Base-by-base conservation (phyloP, 2,888 invertebrate species). In the Melipona beecheii region DNA sequence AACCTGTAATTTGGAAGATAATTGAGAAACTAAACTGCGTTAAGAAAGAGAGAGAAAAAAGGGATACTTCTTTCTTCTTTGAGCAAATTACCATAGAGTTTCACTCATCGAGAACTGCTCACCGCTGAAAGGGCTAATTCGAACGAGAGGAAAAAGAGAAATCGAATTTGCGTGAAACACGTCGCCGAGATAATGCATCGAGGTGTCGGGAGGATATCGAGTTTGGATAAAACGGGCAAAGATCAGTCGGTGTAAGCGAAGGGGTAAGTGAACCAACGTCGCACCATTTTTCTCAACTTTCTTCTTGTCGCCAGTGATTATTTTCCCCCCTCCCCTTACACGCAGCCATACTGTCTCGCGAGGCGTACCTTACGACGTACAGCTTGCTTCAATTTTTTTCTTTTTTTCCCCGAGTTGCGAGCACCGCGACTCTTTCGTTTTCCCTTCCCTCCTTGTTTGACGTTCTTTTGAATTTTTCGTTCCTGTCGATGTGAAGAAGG, bases 201-300 rank as follows among this genome's bases (percentile, higher is more conserved):
- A 31, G 2, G 31, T 31, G 31, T 19, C 11, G 19, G 24, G 4
- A 21, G 21, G 21, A 65, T n/a, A 21, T 36, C 21, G 36, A 11
- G 24, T 68, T 49, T 43, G 50, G 21, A 17, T 21, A 31, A 73
- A 31, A 62, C 15, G 56, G 27, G 62, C 43, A n/a, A 58, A 72
- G 24, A 66, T 43, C 24, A 56, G 82, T 83, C 68, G 68, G 73
- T 83, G 56, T 31, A 19, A 27, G 43, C 9, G 43, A 27, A 43
- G 73, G 83, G 83, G 83, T 83, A 84, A 84, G 84, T 77, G 70
- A 74, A 74, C 49, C 70, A 77, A 54, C 73, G 50, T 74, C 60
- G 82, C 66, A 70, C 27, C 43, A n/a, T 65, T 64, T 54, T 24
- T 70, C 27, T 27, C 43, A 52, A 52, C 58, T 81, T 66, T 64